phyloP scores from a whole-genome alignment of 2,888 invertebrate genomes.

The Anticlea derivata region DNA sequence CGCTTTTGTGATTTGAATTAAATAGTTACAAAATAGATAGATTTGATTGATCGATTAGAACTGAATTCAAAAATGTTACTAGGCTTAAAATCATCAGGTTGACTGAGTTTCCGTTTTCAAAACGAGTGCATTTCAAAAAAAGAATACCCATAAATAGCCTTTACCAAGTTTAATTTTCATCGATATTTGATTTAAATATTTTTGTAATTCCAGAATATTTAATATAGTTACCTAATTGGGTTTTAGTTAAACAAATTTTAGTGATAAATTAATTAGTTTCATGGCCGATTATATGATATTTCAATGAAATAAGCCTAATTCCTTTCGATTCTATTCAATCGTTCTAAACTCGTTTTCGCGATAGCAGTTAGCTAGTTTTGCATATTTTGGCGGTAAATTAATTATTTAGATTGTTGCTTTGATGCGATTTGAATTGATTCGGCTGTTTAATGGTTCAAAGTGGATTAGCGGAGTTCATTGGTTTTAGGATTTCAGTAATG shows the following conservation, averaged over 20 bases:
- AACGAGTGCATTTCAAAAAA: too few species aligned
- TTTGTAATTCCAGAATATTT: too few species aligned
- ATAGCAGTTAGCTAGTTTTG: conserved; percentile 6
- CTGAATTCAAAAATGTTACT: too few species aligned
- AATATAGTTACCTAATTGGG: too few species aligned
- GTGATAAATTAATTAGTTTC: conserved; percentile 7
- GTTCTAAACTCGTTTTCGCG: conserved; percentile 1
- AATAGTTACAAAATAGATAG: too few species aligned
- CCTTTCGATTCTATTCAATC: not conserved
- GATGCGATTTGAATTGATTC: conserved; percentile 18
- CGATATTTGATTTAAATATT: too few species aligned
- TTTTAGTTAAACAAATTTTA: conserved; percentile 28
- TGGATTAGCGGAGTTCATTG: conserved; percentile 20
- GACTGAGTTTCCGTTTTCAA: too few species aligned
- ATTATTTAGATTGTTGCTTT: conserved; percentile 20
- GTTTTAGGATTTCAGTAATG: conserved; percentile 17
- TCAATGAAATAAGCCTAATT: not conserved
- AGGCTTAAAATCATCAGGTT: too few species aligned
- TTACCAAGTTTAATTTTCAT: too few species aligned
- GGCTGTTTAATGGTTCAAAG: conserved; percentile 12
- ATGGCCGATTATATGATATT: not conserved
- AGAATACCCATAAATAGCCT: too few species aligned
- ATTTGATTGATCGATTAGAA: too few species aligned
- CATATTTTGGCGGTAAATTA: conserved; percentile 29
- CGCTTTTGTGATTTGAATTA: too few species aligned